These are phyloP conservation scores for Leptura quadrifasciata DNA, from an alignment of 2,888 invertebrate species.

Conservation along the genomic window DNA sequence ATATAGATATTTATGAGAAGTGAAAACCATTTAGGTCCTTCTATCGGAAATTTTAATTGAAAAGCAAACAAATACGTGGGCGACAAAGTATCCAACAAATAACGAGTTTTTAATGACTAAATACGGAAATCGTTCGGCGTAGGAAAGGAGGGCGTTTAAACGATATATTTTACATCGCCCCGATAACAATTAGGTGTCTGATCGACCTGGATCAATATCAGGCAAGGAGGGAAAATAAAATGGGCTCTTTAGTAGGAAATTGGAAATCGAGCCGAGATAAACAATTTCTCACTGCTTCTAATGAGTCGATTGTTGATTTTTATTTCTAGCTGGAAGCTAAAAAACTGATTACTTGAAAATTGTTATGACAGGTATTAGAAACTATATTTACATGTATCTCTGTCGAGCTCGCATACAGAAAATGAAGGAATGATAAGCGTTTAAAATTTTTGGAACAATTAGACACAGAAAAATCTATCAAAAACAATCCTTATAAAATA, in stretches of 20 bases:
- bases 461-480: too few relatives aligned
- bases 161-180: slow-evolving; percentile 44
- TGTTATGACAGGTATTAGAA: neutral
- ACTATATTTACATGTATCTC: too few relatives aligned
- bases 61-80: slow-evolving; percentile 16
- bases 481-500: too few relatives aligned
- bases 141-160: slow-evolving; percentile 36
- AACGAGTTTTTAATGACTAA: slow-evolving; percentile 47
- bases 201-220: slow-evolving; percentile 41
- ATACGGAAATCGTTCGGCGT: slow-evolving; percentile 38
- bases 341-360: neutral
- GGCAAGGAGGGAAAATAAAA: slow-evolving; percentile 33
- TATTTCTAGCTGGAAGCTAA: neutral
- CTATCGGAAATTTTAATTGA: slow-evolving; percentile 15
- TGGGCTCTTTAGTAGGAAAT: slow-evolving; percentile 38
- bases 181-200: slow-evolving; percentile 44
- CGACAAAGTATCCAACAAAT: slow-evolving; percentile 39
- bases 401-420: too few relatives aligned
- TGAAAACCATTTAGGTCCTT: neutral
- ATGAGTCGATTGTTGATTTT: slow-evolving; percentile 1
- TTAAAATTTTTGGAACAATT: too few relatives aligned
- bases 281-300: slow-evolving; percentile 8
- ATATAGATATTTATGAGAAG: neutral
- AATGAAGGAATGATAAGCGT: too few relatives aligned
- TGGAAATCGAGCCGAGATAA: slow-evolving; percentile 23